These are phyloP conservation scores for Pocillopora meandrina DNA, from an alignment of 92 coral and sea anemone species.

Conservation along the genomic window DNA sequence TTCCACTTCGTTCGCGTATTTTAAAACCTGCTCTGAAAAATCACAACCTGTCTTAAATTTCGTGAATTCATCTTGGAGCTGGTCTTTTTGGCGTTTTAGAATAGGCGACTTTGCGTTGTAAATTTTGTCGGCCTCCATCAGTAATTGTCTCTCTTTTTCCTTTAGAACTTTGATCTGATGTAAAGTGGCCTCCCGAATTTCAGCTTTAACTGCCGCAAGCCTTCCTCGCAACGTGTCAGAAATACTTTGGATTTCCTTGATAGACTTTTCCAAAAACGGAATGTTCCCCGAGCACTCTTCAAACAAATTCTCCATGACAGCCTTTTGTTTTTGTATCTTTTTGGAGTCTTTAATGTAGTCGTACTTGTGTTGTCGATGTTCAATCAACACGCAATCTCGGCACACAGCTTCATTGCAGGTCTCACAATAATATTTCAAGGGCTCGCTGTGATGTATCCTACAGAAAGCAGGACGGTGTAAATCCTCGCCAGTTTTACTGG, in stretches of 20 bases:
- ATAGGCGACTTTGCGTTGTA: conserved; percentile 65
- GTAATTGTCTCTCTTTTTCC: conserved; percentile 78
- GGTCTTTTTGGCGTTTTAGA: conserved; percentile 62
- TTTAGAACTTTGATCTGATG: conserved; percentile 67
- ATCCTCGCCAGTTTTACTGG: conserved; percentile 83
- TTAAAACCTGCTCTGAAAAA: conserved; percentile 84
- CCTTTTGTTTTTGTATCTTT: conserved; percentile 74
- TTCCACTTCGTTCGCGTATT: conserved; percentile 89
- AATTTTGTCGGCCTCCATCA: conserved; percentile 74
- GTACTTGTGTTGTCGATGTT: conserved; percentile 91
- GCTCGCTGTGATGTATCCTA: conserved; percentile 77
- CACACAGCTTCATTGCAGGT: conserved; percentile 89
- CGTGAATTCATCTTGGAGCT: conserved; percentile 62
- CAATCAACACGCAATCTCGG: conserved; percentile 87
- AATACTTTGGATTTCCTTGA: conserved; percentile 63
- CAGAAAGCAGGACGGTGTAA: conserved; percentile 87
- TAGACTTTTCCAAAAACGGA: conserved; percentile 70
- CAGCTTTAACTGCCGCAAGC: conserved; percentile 73
- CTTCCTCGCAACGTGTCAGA: conserved; percentile 79
- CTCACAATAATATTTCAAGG: conserved; percentile 84
- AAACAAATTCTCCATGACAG: conserved; percentile 59
- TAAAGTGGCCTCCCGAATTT: conserved; percentile 70
- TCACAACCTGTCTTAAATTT: conserved; percentile 76
- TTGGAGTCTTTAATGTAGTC: conserved; percentile 84
- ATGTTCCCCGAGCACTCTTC: conserved; percentile 57